Evolutionary conservation across 2,888 invertebrate genomes (phyloP).

Genomic region (Ectobius pallidus): DNA sequence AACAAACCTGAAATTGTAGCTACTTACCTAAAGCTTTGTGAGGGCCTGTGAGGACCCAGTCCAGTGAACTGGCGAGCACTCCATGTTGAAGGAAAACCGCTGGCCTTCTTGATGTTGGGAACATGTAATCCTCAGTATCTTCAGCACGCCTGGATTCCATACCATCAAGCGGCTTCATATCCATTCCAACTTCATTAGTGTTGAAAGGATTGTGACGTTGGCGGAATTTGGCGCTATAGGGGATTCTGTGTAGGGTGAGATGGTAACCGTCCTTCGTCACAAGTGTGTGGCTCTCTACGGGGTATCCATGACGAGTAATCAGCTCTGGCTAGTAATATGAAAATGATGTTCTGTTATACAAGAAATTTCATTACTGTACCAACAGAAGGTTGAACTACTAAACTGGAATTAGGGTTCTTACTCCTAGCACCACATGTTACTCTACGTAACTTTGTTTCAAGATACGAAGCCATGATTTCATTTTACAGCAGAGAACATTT

Average conservation of each 20-base stretch:
- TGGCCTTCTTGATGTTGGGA: constrained; percentile 33
- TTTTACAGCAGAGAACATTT: too few species aligned
- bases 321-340: constrained; percentile 5
- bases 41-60: constrained; percentile 57
- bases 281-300: constrained; percentile 11
- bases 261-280: constrained; percentile 9
- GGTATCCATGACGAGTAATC: not conserved
- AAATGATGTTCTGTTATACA: not conserved
- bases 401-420: not conserved
- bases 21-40: constrained; percentile 53
- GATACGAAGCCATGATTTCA: too few species aligned
- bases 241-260: constrained; percentile 8
- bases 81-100: constrained; percentile 57
- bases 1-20: too few species aligned
- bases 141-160: not conserved
- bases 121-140: not conserved
- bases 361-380: not conserved
- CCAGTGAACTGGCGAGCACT: constrained; percentile 54
- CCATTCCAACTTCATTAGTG: constrained; percentile 13
- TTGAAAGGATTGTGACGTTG: constrained; percentile 3
- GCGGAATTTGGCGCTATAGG: not conserved
- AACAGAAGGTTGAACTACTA: not conserved
- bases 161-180: not conserved
- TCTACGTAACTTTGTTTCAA: too few species aligned
- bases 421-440: too few species aligned